Base-by-base conservation (phyloP, 30 jellyfish, hydroid and myxozoan species). In the Hydractinia echinata region DNA sequence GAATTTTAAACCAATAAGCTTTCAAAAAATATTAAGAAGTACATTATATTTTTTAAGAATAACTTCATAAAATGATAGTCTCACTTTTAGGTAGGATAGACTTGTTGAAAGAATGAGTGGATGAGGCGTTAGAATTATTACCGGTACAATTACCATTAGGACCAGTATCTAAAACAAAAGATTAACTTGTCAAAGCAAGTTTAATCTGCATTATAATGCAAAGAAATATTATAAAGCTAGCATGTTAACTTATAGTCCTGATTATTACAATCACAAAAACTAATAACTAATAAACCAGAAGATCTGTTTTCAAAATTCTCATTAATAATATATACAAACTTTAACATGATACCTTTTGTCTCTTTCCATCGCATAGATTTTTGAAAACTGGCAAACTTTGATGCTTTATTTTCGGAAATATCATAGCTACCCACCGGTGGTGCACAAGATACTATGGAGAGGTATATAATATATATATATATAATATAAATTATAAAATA, bases 401-500 rank as follows among this genome's bases (percentile, higher is more conserved):
- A 84, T 51, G 18, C 49, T 66, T 80, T 80, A 13, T n/a, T 30
- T 48, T 80, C 87, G 44, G 83, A 84, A n/a, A 80, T 66, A 5
- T 52, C 8, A 61, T 80, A 80, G 8, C 49, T 44, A 13, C 87
- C 87, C 4, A 67, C 81, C n/a, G 87, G 87, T 19, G 87, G 87
- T 60, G 87, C 87, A 61, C 87, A 80, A 21, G 87, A 60, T 61
- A 20, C 87, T 80, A 64, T 13, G 16, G 39, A 64, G 19, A 13
- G 8, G 39, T 6, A n/a, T n/a, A n/a, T n/a, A n/a, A 64, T 6
- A 30, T 30, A 30, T 30, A 30, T 30, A 30, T 30, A 30, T 30
- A 30, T 30, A 0, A 30, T 30, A 30, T 30, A n/a, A n/a, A n/a
- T n/a, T n/a, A n/a, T n/a, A n/a, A n/a, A n/a, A n/a, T n/a, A n/a